These are phyloP conservation scores for Cotesia typhae DNA, from an alignment of 1,140 invertebrate species.

Conservation along the genomic window DNA sequence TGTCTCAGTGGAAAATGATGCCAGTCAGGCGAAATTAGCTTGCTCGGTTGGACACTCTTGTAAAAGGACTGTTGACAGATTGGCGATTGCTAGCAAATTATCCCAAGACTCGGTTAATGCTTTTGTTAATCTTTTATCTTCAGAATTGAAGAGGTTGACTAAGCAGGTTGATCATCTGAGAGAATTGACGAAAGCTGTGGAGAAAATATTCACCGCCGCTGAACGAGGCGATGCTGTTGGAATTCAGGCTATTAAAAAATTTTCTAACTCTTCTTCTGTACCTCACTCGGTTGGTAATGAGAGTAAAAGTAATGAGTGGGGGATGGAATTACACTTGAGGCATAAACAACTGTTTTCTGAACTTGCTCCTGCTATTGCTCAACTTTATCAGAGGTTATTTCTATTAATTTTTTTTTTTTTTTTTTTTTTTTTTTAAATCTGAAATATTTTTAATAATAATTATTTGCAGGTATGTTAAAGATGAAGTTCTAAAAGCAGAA, in stretches of 20 bases:
- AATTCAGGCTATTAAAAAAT: slow-evolving; percentile 50
- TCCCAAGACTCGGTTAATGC: slow-evolving; percentile 74
- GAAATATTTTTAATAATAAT: too few relatives aligned
- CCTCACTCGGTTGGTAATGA: neutral
- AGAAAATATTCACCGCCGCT: slow-evolving; percentile 58
- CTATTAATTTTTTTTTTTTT: slow-evolving; percentile 18
- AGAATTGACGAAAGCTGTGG: slow-evolving; percentile 63
- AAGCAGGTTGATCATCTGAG: slow-evolving; percentile 64
- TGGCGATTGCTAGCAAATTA: slow-evolving; percentile 71
- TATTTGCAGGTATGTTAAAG: slow-evolving; percentile 58
- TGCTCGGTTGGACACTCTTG: slow-evolving; percentile 88
- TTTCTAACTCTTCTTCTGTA: slow-evolving; percentile 39
- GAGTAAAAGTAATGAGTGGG: slow-evolving; percentile 55
- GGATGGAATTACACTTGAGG: slow-evolving; percentile 58
- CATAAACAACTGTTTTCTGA: slow-evolving; percentile 60
- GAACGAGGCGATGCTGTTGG: slow-evolving; percentile 55
- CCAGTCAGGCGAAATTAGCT: slow-evolving; percentile 85
- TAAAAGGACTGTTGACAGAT: slow-evolving; percentile 80
- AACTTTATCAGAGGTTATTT: slow-evolving; percentile 69
- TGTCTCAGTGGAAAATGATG: slow-evolving; percentile 88
- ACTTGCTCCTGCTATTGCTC: slow-evolving; percentile 66
- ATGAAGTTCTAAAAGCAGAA: slow-evolving; percentile 72
- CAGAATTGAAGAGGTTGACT: slow-evolving; percentile 66
- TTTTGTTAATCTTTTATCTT: slow-evolving; percentile 70
- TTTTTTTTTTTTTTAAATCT: too few relatives aligned